phyloP scores from a whole-genome alignment of 2,113 vertebrate genomes.

The Mungos mungo region DNA sequence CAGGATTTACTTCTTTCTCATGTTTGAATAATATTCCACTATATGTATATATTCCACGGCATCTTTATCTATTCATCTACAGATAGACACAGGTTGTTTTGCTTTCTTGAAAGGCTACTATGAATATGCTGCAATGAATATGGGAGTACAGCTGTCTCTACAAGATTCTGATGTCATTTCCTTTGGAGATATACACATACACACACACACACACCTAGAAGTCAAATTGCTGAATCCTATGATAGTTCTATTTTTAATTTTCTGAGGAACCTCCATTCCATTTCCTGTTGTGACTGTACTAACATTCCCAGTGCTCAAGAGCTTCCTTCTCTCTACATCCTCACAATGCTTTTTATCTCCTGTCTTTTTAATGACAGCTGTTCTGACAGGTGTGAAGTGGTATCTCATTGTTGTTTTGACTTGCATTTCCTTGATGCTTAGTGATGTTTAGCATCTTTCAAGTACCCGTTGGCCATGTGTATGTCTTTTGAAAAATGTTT shows the following conservation, averaged over 20 bases:
- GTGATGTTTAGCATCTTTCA: background rate
- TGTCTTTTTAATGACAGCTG: background rate
- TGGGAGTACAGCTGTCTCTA: background rate
- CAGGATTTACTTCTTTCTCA: background rate
- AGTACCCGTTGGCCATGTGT: background rate
- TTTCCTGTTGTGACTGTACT: background rate
- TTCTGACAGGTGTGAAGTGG: background rate
- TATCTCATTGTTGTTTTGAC: background rate
- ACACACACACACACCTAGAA: background rate
- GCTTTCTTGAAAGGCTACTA: background rate
- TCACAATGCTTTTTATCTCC: background rate
- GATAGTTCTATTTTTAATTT: background rate
- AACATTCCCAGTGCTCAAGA: background rate
- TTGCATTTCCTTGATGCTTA: background rate
- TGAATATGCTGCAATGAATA: background rate
- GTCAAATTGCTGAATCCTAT: background rate
- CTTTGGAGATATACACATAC: background rate
- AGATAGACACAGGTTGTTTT: background rate
- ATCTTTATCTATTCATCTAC: background rate
- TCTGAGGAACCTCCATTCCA: background rate
- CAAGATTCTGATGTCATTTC: background rate
- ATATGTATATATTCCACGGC: background rate
- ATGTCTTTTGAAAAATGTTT: background rate
- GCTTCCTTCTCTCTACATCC: background rate
- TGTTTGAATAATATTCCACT: background rate